Percentiles rank a stretch among this genome's conserved stretches.
phyloP scores from a whole-genome alignment of 2,888 invertebrate genomes.

The Amaurobius ferox region DNA sequence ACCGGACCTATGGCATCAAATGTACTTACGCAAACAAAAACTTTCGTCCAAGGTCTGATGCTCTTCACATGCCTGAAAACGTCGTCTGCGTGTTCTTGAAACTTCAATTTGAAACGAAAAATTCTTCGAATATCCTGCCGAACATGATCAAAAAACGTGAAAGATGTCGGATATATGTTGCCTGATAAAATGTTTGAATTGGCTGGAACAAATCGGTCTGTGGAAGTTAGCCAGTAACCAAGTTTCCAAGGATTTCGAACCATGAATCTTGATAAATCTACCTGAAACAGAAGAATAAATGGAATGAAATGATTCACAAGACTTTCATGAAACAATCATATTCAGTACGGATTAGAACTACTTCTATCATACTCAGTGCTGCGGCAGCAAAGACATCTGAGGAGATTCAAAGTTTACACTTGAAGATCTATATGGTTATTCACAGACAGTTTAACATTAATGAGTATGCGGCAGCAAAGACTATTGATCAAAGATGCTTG shows the following conservation, averaged over 20 bases:
- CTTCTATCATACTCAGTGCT: no score
- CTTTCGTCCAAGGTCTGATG: constrained; percentile 25
- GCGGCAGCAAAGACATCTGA: no score
- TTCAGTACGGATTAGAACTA: no score
- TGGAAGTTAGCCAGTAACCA: constrained; percentile 24
- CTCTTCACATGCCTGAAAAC: constrained; percentile 29
- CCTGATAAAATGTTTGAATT: constrained; percentile 47
- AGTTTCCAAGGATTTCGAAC: constrained; percentile 34
- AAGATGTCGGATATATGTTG: constrained; percentile 45
- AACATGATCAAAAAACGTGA: constrained; percentile 59
- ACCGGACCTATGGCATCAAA: no score
- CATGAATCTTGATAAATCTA: not conserved
- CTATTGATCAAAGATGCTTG: no score
- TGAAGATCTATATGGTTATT: no score
- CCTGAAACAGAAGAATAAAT: not conserved
- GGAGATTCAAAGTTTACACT: no score
- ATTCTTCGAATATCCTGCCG: constrained; percentile 22
- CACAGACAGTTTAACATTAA: no score
- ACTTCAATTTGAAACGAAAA: constrained; percentile 28
- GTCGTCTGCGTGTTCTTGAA: not conserved
- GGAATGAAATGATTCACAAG: no score
- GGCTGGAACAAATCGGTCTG: constrained; percentile 25
- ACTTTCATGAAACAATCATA: no score
- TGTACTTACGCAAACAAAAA: constrained; percentile 54
- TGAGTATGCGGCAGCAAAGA: no score